A percentile compares a stretch with the other conserved stretches of the same genome.
Evolutionary conservation across 2,113 vertebrate species (phyloP).

Genomic region (Ammodytes dubius): DNA sequence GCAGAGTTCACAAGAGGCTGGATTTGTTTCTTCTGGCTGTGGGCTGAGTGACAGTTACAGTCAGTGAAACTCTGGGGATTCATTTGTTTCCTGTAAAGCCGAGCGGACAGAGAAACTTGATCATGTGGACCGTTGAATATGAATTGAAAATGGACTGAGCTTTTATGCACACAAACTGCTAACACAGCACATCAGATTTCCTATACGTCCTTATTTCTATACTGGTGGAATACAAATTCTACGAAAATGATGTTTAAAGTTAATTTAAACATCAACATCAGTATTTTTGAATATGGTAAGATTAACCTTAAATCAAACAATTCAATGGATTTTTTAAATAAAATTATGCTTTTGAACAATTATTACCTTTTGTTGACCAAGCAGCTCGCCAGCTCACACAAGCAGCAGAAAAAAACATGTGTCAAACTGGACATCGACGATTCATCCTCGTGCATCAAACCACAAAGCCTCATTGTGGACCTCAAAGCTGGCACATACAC

Average conservation of each 20-base stretch:
- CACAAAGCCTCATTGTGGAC: conserved; percentile 67
- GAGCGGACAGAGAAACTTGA: background rate
- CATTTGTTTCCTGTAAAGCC: background rate
- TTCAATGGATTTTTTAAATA: background rate
- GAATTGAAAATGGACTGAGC: background rate
- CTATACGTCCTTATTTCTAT: background rate
- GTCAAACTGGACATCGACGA: conserved; percentile 31
- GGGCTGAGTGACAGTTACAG: background rate
- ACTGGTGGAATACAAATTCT: background rate
- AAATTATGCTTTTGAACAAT: background rate
- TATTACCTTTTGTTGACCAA: background rate
- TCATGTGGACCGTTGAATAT: background rate
- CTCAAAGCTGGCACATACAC: background rate
- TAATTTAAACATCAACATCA: background rate
- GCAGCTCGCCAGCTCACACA: background rate
- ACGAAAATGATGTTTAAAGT: background rate
- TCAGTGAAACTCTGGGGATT: background rate
- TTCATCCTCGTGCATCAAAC: conserved; percentile 32
- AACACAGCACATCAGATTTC: background rate
- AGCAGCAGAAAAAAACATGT: conserved; percentile 30
- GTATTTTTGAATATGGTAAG: background rate
- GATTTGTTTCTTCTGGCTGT: background rate
- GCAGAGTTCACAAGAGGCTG: background rate
- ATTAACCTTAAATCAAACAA: background rate
- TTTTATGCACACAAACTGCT: conserved; percentile 1